Evolutionary conservation across 2,888 invertebrate species (phyloP).

Genomic region (Hydraecia micacea): DNA sequence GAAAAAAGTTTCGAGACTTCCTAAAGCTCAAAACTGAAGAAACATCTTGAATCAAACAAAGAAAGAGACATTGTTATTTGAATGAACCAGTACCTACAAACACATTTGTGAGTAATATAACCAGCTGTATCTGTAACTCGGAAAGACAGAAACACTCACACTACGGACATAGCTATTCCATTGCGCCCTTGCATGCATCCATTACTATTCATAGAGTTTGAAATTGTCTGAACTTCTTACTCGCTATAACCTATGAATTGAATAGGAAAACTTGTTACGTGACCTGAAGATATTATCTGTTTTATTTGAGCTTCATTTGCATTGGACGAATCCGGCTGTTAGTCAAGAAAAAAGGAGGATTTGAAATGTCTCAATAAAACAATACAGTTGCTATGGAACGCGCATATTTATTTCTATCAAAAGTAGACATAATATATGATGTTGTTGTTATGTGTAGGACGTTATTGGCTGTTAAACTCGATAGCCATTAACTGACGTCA

Average conservation of each 20-base stretch:
- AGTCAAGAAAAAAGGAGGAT: constrained; percentile 11
- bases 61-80: constrained; percentile 4
- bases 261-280: constrained; percentile 43
- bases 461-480: constrained; percentile 33
- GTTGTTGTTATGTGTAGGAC: constrained; percentile 26
- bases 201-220: constrained; percentile 72
- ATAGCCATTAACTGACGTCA: constrained; percentile 40
- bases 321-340: not conserved
- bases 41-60: constrained; percentile 26
- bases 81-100: not conserved
- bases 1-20: not conserved
- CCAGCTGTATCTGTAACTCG: constrained; percentile 32
- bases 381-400: not conserved
- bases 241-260: constrained; percentile 68
- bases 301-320: constrained; percentile 31
- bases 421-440: not conserved
- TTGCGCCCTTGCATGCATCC: constrained; percentile 66
- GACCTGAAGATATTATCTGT: constrained; percentile 27
- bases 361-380: constrained; percentile 16
- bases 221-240: constrained; percentile 70
- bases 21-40: constrained; percentile 4
- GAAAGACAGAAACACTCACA: constrained; percentile 44
- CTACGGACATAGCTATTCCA: constrained; percentile 58
- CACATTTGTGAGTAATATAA: constrained; percentile 22
- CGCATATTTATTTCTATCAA: not conserved